Evolutionary conservation across 2,888 invertebrate genomes (phyloP).

Genomic region (Caenorhabditis parvicauda): DNA sequence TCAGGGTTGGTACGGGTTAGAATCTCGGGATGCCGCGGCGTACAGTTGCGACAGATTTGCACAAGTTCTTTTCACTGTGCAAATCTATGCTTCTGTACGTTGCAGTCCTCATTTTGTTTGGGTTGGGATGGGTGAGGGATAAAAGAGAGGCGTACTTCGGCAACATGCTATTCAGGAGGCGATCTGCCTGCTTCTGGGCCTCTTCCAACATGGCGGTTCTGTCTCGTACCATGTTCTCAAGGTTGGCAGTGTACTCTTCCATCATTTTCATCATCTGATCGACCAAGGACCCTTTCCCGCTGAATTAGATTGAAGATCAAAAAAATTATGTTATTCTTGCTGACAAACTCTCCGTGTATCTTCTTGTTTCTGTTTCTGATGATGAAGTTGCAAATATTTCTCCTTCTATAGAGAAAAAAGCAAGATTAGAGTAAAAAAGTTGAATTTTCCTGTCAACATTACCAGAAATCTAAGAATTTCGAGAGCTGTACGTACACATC

Average conservation of each 20-base stretch:
- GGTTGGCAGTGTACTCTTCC: constrained; percentile 58
- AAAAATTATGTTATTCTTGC: no score
- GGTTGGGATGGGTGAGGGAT: neutral
- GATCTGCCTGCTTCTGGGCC: constrained; percentile 60
- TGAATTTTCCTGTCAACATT: no score
- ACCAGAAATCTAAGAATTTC: no score
- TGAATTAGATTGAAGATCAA: constrained; percentile 7
- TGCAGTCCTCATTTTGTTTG: constrained; percentile 5
- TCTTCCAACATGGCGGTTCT: constrained; percentile 58
- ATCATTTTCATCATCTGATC: constrained; percentile 63
- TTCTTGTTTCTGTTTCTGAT: neutral
- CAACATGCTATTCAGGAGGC: constrained; percentile 60
- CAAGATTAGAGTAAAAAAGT: no score
- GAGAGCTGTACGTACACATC: neutral
- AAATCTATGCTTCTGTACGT: constrained; percentile 34
- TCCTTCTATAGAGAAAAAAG: no score
- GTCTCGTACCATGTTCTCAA: constrained; percentile 57
- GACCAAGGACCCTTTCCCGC: constrained; percentile 57
- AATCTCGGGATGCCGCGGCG: constrained; percentile 8
- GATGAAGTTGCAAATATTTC: neutral
- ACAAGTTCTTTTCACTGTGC: constrained; percentile 17
- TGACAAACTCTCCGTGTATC: neutral
- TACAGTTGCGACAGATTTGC: constrained; percentile 39
- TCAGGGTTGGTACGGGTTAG: neutral
- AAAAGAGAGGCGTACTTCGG: constrained; percentile 39